These are phyloP conservation scores for Prinia subflava DNA, from an alignment of 2,113 vertebrate species.

Conservation along the genomic window DNA sequence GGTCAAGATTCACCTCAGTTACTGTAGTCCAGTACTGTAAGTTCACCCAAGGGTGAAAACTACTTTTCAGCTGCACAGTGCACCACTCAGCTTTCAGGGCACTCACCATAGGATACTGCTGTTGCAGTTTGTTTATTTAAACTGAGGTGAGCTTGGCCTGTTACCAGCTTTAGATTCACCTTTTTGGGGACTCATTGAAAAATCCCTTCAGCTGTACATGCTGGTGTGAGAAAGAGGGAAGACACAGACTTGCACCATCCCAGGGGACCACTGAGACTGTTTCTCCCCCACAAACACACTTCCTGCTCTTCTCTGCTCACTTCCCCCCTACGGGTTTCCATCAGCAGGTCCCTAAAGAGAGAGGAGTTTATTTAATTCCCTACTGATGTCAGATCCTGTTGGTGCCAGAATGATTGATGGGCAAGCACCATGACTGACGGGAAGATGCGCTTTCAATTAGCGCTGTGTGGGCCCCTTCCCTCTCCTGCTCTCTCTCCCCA, in stretches of 20 bases:
- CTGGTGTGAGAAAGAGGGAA: slow-evolving; percentile 44
- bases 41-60: not conserved
- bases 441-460: slow-evolving; percentile 64
- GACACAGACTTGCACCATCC: slow-evolving; percentile 6
- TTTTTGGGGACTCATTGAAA: not conserved
- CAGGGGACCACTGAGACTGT: not conserved
- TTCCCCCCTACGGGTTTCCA: slow-evolving; percentile 52
- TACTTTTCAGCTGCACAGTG: not conserved
- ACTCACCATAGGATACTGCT: not conserved
- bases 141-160: not conserved
- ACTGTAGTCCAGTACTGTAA: not conserved
- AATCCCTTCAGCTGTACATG: not conserved
- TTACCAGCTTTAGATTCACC: slow-evolving; percentile 14
- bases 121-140: slow-evolving; percentile 6
- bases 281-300: slow-evolving; percentile 7
- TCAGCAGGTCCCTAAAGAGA: slow-evolving; percentile 65
- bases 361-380: slow-evolving; percentile 70
- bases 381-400: slow-evolving; percentile 68
- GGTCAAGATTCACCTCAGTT: not conserved
- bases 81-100: not conserved
- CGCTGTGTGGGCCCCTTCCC: slow-evolving; percentile 9
- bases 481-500: not conserved
- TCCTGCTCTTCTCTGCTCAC: slow-evolving; percentile 45
- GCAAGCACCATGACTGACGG: slow-evolving; percentile 22
- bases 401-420: slow-evolving; percentile 70